Conservation (phyloP, 1,140 invertebrate genomes). For the Drosophila nebulosa region DNA sequence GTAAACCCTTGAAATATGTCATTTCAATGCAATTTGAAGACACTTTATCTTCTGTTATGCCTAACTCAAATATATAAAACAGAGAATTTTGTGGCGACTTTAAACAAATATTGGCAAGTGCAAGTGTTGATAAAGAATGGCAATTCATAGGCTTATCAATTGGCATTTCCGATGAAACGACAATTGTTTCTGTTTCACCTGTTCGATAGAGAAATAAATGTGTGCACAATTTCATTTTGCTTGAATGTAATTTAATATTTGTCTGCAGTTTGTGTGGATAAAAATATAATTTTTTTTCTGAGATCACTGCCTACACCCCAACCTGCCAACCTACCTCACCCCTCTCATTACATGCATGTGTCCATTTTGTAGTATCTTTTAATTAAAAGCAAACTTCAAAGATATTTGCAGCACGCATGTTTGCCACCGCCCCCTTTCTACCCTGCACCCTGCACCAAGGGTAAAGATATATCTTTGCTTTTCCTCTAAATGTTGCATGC, state of each 20-base stretch:
- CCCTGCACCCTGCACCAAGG: neutral
- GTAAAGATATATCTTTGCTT: slow-evolving; percentile 18
- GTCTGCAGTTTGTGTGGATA: neutral
- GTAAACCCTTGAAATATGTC: too few relatives aligned
- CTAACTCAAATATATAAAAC: too few relatives aligned
- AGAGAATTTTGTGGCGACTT: too few relatives aligned
- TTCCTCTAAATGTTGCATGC: slow-evolving; percentile 68
- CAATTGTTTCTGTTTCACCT: neutral
- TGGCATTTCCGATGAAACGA: neutral
- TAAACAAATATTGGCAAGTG: too few relatives aligned
- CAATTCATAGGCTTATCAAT: neutral
- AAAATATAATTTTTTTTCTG: neutral
- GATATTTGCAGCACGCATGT: slow-evolving; percentile 64
- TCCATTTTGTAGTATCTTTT: slow-evolving; percentile 69
- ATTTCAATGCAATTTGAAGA: too few relatives aligned
- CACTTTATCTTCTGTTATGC: too few relatives aligned
- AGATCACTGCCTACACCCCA: slow-evolving; percentile 23
- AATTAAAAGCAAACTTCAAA: slow-evolving; percentile 55
- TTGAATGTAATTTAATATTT: too few relatives aligned
- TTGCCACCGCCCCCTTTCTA: slow-evolving; percentile 17
- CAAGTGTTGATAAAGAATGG: too few relatives aligned
- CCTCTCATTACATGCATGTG: slow-evolving; percentile 22
- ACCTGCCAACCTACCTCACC: neutral
- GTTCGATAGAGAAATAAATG: neutral
- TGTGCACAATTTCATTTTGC: too few relatives aligned